Base-by-base conservation (phyloP, 2,113 vertebrate genomes). In the Corythornis madagascariensis region DNA sequence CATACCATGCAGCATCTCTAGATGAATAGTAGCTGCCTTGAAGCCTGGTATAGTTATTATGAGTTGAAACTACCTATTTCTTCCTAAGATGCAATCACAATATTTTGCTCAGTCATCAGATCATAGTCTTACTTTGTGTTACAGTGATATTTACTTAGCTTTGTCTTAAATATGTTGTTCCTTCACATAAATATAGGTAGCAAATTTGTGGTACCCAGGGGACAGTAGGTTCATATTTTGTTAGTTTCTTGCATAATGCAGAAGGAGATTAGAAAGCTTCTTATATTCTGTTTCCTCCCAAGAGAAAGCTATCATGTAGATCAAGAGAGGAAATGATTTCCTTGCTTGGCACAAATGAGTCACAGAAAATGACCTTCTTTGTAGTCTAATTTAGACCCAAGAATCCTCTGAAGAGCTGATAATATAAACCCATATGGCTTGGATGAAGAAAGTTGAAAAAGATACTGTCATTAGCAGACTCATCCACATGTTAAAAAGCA, bases 241-340 rank as follows among this genome's bases (percentile, higher is more conserved):
- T 73, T 57, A 84, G 75, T 86, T 96, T 75, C 89, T 89, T 95
- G 86, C 89, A 93, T 96, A 92, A 96, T 84, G 75, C 88, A 73
- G 64, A 91, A 94, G 84, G 85, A 91, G 94, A 96, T 93, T 94
- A 90, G 77, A 96, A 87, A 65, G 60, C 94, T 94, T 93, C 91
- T 90, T 86, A 92, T 82, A 95, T 81, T 92, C 93, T 72, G 78
- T 94, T 96, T 96, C 95, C 94, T 94, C 93, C 91, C 67, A 2
- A 94, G 87, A 94, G 96, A 95, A 96, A 92, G 86, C 90, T 94
- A 89, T 93, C 95, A 93, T 91, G 86, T 60, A 95, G 89, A 95
- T 92, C 94, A 95, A 76, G 97, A 95, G 90, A 95, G 95, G 96
- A 97, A 97, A 95, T 92, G 1, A 95, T 97, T 94, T 96, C 90